A percentile compares a stretch with the other conserved stretches of the same genome.
These are phyloP conservation scores for Masnerella sp. DNA, from an alignment of 2,888 invertebrate species.

Conservation along the genomic window DNA sequence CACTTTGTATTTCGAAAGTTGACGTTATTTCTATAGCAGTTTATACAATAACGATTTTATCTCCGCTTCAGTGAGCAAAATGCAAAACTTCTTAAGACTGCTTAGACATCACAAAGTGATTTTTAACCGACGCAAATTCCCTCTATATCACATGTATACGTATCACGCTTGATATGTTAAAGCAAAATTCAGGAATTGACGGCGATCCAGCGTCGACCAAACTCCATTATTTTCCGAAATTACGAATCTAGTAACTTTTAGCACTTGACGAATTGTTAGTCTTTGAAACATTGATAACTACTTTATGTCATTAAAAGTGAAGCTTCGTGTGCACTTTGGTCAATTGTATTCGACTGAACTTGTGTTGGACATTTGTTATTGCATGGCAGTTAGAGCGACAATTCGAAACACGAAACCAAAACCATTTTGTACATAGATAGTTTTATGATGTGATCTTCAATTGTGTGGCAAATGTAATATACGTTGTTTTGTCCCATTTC, in stretches of 20 bases:
- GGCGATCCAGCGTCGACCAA: constrained; percentile 27
- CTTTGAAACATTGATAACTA: too few relatives aligned
- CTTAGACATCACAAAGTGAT: constrained; percentile 43
- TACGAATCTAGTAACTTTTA: constrained; percentile 17
- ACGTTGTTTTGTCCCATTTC: constrained; percentile 53
- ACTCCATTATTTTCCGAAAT: constrained; percentile 30
- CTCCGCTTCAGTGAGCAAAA: constrained; percentile 37
- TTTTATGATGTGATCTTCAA: constrained; percentile 47
- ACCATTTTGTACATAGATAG: constrained; percentile 54
- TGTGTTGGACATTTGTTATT: too few relatives aligned
- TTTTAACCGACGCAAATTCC: constrained; percentile 25
- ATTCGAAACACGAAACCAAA: constrained; percentile 19
- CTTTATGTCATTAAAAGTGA: background rate
- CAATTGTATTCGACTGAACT: constrained; percentile 13
- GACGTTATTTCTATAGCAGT: constrained; percentile 17
- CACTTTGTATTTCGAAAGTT: background rate
- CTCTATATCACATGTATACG: constrained; percentile 34
- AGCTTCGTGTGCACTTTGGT: constrained; percentile 2
- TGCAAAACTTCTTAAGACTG: constrained; percentile 49
- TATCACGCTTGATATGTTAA: constrained; percentile 38
- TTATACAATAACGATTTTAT: constrained; percentile 17
- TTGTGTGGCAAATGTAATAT: constrained; percentile 55
- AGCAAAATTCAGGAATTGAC: constrained; percentile 48
- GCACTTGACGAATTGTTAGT: constrained; percentile 23
- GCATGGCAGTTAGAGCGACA: constrained; percentile 2